Evolutionary conservation across 2,888 invertebrate genomes (phyloP).

Genomic region (Netelia melanura): DNA sequence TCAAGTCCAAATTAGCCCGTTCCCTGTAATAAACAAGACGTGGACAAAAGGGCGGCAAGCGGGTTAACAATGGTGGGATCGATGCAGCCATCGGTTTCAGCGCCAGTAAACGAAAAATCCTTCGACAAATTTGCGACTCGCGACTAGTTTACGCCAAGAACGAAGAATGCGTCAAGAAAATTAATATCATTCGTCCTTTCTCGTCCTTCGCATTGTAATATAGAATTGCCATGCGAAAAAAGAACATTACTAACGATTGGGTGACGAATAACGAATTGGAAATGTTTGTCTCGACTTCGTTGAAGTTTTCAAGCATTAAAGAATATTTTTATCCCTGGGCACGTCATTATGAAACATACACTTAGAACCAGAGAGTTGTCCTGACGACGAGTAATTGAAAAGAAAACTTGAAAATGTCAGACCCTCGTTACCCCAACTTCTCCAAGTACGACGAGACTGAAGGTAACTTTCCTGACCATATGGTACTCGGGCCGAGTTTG

Average conservation of each 20-base stretch:
- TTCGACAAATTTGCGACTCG: constrained; percentile 35
- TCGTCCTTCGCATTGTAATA: neutral
- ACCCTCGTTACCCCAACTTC: too few relatives aligned
- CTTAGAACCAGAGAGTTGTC: neutral
- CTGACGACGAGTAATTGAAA: neutral
- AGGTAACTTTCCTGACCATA: too few relatives aligned
- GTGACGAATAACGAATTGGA: neutral
- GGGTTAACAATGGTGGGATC: constrained; percentile 22
- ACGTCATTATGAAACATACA: neutral
- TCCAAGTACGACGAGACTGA: too few relatives aligned
- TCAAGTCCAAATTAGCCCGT: constrained; percentile 66
- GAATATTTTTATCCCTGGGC: neutral
- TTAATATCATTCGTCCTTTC: neutral
- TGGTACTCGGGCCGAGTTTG: too few relatives aligned
- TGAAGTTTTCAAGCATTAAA: neutral
- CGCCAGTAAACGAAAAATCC: constrained; percentile 44
- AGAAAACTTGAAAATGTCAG: neutral
- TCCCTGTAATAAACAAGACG: constrained; percentile 64
- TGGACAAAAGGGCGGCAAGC: constrained; percentile 18
- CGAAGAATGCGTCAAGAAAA: constrained; percentile 23
- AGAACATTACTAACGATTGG: constrained; percentile 15
- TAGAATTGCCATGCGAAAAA: constrained; percentile 1
- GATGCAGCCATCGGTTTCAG: constrained; percentile 44
- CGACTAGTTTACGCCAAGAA: constrained; percentile 30
- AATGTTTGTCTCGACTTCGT: neutral